Conservation (phyloP, 1,140 invertebrate species). For the Aphidius gifuensis region DNA sequence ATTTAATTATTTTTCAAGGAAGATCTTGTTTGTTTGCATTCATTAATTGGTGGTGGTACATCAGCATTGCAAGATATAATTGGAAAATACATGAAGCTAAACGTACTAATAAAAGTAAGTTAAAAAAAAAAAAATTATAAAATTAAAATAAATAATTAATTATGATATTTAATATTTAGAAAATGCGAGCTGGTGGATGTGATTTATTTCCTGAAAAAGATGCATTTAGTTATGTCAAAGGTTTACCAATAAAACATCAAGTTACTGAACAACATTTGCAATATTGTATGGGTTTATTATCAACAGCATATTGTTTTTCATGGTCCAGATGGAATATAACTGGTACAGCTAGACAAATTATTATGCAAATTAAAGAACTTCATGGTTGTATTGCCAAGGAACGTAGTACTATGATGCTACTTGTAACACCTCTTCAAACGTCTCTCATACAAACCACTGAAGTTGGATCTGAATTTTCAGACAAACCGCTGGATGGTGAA, state of each 20-base stretch:
- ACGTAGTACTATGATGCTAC: conserved; percentile 58
- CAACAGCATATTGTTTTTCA: conserved; percentile 74
- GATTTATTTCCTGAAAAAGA: conserved; percentile 88
- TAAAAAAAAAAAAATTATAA: conserved; percentile 10
- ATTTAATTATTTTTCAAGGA: conserved; percentile 41
- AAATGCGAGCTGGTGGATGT: conserved; percentile 71
- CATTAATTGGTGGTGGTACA: conserved; percentile 59
- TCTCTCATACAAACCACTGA: conserved; percentile 68
- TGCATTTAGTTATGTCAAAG: conserved; percentile 78
- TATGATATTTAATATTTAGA: conserved; percentile 50
- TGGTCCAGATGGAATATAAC: conserved; percentile 84
- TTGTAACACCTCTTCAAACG: conserved; percentile 64
- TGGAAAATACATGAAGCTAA: conserved; percentile 57
- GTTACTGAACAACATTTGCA: conserved; percentile 77
- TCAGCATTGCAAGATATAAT: conserved; percentile 57
- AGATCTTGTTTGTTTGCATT: conserved; percentile 57
- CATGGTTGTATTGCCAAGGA: conserved; percentile 55
- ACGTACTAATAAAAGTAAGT: conserved; percentile 56
- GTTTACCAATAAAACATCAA: conserved; percentile 69
- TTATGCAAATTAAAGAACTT: conserved; percentile 71
- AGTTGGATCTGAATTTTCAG: conserved; percentile 64
- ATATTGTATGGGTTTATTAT: conserved; percentile 76
- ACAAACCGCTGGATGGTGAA: conserved; percentile 57
- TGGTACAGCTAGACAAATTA: conserved; percentile 63
- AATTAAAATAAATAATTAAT: conserved; percentile 4